Percentiles rank a stretch among this genome's conserved stretches.
These are phyloP conservation scores for Corythornis leucogaster DNA, from an alignment of 2,797 vertebrate species.

Conservation along the genomic window DNA sequence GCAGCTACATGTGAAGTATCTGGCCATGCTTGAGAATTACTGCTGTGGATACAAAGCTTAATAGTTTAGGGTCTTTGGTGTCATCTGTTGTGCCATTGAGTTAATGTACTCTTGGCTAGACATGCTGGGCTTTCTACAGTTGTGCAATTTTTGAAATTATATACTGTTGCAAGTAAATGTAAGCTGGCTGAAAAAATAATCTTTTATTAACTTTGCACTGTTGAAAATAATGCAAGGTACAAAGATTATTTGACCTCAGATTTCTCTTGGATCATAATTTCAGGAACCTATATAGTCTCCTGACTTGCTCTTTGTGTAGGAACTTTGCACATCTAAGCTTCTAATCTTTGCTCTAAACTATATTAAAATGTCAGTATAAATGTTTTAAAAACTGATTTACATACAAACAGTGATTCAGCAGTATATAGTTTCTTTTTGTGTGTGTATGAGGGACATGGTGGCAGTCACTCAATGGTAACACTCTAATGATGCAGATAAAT, in stretches of 20 bases:
- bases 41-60: neutral
- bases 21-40: neutral
- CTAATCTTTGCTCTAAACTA: constrained; percentile 10
- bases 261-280: neutral
- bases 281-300: neutral
- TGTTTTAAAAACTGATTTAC: constrained; percentile 22
- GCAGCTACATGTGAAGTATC: neutral
- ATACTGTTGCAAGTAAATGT: neutral
- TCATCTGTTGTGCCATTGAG: neutral
- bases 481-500: constrained; percentile 73
- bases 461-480: constrained; percentile 57
- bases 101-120: neutral
- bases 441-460: constrained; percentile 18
- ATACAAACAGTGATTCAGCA: constrained; percentile 47
- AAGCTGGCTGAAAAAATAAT: neutral
- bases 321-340: neutral
- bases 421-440: neutral
- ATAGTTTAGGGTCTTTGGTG: neutral
- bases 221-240: neutral
- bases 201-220: neutral
- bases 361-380: constrained; percentile 51
- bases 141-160: neutral
- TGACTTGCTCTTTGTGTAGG: neutral
- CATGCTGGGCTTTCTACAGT: neutral
- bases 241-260: neutral